Evolutionary conservation across 1,140 invertebrate species (phyloP), one percentile per base, ranked within the genome.

Genomic region (Hycleus phaleratus): DNA sequence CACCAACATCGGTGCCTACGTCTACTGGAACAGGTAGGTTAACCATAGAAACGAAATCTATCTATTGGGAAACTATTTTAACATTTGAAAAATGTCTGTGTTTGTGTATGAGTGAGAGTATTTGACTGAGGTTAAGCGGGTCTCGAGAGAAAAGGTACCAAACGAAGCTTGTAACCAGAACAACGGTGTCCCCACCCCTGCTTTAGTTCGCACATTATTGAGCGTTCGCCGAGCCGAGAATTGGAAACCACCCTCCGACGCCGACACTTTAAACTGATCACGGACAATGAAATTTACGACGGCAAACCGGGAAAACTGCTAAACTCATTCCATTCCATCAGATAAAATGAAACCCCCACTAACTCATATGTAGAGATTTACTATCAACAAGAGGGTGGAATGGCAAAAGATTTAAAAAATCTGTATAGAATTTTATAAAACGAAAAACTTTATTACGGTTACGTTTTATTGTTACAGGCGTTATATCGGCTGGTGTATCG

Each of bases 401-500:
- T 1, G 11, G 11, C 11, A 26, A 48, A 48, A 38, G 26, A 7
- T 11, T 10, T 10, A 4, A 38, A 18, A 18, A 18, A 18, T 18
- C 18, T 18, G 18, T 18, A 18, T 18, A 18, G 18, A 18, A 18
- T 18, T 18, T n/a, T 26, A 6, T 38, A 11, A 38, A 50, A 5
- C 7, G 26, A 12, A 12, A 12, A 12, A 18, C 18, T 39, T 40
- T 46, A 12, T 55, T 7, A 32, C 4, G 7, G 32, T 5, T 4
- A 5, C 32, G 32, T 32, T 54, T 12, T 43, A 26, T 64, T 61
- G 46, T 72, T 69, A 3, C 80, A 96, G 93, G 94, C 73, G 89
- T 97, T 45, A 96, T 97, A 79, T 95, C 93, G 43, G 92, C 94
- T n/a, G 95, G 95, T 11, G 92, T 98, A 4, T 96, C 93, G 10